phyloP scores from a whole-genome alignment of 2,888 invertebrate species.

The Cremastobaeus sp. region DNA sequence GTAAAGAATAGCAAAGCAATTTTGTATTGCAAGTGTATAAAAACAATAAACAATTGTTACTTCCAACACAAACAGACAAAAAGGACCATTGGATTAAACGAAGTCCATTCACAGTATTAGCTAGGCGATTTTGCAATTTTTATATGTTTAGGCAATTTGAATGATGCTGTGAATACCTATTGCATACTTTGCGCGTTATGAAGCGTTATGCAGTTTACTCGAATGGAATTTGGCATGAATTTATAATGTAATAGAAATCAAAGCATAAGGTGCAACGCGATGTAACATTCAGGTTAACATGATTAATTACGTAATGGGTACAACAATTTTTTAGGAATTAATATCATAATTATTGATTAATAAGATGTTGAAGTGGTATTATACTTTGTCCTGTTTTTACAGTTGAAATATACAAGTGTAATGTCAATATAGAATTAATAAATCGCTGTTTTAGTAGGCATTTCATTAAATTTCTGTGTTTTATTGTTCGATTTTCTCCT shows the following conservation, averaged over 20 bases:
- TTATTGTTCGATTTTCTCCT: no score
- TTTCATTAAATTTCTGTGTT: slow-evolving; percentile 38
- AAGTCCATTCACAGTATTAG: slow-evolving; percentile 59
- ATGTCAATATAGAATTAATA: slow-evolving; percentile 52
- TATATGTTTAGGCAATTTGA: slow-evolving; percentile 48
- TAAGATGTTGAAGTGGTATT: slow-evolving; percentile 55
- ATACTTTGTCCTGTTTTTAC: slow-evolving; percentile 59
- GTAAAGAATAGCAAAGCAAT: slow-evolving; percentile 46
- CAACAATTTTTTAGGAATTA: slow-evolving; percentile 41
- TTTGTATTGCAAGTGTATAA: slow-evolving; percentile 27
- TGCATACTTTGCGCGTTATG: slow-evolving; percentile 40
- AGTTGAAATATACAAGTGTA: slow-evolving; percentile 56
- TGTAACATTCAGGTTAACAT: slow-evolving; percentile 40
- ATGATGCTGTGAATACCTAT: slow-evolving; percentile 49
- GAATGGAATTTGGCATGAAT: background rate
- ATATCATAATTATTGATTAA: slow-evolving; percentile 40
- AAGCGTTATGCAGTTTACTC: background rate
- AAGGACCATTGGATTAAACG: slow-evolving; percentile 16
- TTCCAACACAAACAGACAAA: slow-evolving; percentile 33
- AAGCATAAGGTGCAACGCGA: slow-evolving; percentile 2
- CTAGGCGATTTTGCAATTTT: slow-evolving; percentile 56
- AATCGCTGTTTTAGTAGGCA: slow-evolving; percentile 58
- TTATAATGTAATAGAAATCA: background rate
- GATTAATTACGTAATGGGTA: slow-evolving; percentile 43
- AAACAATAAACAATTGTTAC: slow-evolving; percentile 15